A percentile compares a stretch with the other conserved stretches of the same genome.
Conservation (phyloP, 2,888 invertebrate genomes). For the Pyrochroa serraticornis region DNA sequence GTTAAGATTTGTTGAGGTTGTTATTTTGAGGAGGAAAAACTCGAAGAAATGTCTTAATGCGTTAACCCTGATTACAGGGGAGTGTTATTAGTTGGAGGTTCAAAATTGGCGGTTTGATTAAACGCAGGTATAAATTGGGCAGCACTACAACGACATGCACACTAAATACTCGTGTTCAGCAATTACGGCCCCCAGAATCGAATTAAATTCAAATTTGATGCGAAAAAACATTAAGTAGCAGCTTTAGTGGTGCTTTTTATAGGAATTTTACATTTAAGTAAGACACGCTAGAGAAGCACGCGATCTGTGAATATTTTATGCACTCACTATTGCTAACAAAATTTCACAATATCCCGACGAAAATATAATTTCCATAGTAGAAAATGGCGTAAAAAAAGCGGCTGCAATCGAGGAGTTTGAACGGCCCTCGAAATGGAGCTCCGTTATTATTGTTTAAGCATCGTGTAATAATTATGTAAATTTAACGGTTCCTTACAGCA, state of each 20-base stretch:
- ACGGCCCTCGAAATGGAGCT: neutral
- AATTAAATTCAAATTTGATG: constrained; percentile 20
- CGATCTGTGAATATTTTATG: constrained; percentile 26
- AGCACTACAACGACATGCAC: neutral
- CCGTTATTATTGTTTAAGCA: constrained; percentile 24
- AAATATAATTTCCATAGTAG: constrained; percentile 11
- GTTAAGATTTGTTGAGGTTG: too few relatives aligned
- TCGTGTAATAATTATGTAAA: constrained; percentile 41
- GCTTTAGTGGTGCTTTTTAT: constrained; percentile 22
- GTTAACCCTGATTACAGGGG: too few relatives aligned
- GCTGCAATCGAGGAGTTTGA: neutral
- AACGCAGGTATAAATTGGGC: too few relatives aligned
- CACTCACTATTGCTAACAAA: constrained; percentile 15
- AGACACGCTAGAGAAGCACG: constrained; percentile 24
- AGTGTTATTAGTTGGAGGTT: too few relatives aligned
- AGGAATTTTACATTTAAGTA: constrained; percentile 23
- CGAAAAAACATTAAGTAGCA: constrained; percentile 18
- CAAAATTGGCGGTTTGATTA: too few relatives aligned
- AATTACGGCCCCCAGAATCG: constrained; percentile 2
- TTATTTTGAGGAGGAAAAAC: too few relatives aligned
- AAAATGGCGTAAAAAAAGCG: constrained; percentile 5
- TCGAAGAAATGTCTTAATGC: too few relatives aligned
- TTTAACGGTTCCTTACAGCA: constrained; percentile 34
- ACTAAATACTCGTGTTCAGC: neutral
- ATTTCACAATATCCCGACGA: constrained; percentile 11